These are phyloP conservation scores for Poeciliopsis presidionis DNA, from an alignment of 2,797 vertebrate species.

Conservation along the genomic window DNA sequence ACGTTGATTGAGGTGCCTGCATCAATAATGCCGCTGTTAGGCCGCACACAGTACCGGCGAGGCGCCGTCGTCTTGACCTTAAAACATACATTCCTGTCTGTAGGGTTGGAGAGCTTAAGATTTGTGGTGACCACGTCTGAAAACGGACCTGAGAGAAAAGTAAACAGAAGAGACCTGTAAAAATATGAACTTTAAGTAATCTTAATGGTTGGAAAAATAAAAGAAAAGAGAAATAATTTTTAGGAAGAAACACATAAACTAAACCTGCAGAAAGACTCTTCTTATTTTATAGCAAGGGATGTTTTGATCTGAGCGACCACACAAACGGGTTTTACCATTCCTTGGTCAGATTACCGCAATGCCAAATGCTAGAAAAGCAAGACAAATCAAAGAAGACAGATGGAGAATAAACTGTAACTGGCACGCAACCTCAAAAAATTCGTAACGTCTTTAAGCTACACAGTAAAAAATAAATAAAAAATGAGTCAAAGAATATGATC, in stretches of 20 bases:
- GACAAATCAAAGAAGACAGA: conserved; percentile 10
- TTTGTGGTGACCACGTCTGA: conserved; percentile 97
- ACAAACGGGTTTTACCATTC: conserved; percentile 8
- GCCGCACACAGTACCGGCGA: conserved; percentile 96
- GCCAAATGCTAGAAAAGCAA: conserved; percentile 27
- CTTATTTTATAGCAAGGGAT: conserved; percentile 3
- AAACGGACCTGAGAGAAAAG: conserved; percentile 89
- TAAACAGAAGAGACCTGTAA: conserved; percentile 8
- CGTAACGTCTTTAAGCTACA: conserved; percentile 4
- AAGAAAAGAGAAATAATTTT: not conserved
- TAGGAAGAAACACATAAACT: not conserved
- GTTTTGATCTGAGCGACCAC: conserved; percentile 13
- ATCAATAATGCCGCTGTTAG: conserved; percentile 98
- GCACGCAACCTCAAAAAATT: conserved; percentile 17
- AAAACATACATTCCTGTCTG: conserved; percentile 97
- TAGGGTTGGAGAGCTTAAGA: conserved; percentile 96
- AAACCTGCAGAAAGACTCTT: conserved; percentile 13
- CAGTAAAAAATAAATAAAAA: conserved; percentile 9
- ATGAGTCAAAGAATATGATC: conserved; percentile 19
- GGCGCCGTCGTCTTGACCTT: conserved; percentile 99
- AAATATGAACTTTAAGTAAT: not conserved
- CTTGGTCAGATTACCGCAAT: conserved; percentile 12
- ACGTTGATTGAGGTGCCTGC: conserved; percentile 96
- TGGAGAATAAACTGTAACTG: conserved; percentile 18
- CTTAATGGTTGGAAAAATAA: not conserved